Conservation (phyloP, 2,113 vertebrate genomes). For the Hyaena hyaena region DNA sequence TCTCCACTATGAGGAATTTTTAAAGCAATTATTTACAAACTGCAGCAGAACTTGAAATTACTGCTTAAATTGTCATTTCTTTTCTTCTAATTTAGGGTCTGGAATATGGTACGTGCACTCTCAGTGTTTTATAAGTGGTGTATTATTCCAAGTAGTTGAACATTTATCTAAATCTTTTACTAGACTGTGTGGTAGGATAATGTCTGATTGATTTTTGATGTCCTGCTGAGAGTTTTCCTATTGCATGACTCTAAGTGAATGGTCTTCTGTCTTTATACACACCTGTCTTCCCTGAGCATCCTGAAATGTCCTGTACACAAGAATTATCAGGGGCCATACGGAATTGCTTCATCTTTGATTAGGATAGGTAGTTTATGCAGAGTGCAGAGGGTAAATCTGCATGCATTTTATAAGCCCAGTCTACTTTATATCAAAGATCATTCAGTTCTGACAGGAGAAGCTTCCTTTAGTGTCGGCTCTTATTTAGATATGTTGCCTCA, state of each 20-base stretch:
- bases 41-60: neutral
- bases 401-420: neutral
- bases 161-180: neutral
- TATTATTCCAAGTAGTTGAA: neutral
- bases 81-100: neutral
- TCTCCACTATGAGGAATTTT: neutral
- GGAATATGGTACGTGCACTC: neutral
- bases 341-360: neutral
- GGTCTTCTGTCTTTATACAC: neutral
- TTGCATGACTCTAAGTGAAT: neutral
- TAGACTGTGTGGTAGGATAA: neutral
- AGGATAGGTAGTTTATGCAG: neutral
- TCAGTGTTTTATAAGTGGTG: slow-evolving; percentile 27
- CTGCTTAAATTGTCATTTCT: slow-evolving; percentile 4
- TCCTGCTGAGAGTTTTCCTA: neutral
- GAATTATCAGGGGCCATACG: neutral
- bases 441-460: neutral
- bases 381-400: neutral
- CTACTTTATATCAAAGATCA: neutral
- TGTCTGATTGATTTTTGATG: neutral
- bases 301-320: neutral
- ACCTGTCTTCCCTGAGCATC: neutral
- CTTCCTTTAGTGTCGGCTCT: neutral
- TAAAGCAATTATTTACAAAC: neutral
- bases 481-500: slow-evolving; percentile 2